Conservation (phyloP, 2,888 invertebrate genomes). For the Drosophila percnosoma region DNA sequence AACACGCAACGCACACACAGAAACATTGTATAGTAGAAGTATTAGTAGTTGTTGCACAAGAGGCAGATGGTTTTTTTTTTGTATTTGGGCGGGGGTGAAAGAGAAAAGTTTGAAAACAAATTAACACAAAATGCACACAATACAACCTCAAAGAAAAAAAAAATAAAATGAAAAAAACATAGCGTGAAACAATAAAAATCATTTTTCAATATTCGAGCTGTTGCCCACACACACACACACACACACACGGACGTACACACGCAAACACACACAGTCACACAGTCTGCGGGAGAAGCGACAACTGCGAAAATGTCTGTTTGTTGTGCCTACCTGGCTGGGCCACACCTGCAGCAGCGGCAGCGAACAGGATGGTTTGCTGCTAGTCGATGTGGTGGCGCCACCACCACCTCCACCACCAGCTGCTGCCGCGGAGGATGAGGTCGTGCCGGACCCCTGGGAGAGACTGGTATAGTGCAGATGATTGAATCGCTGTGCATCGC, state of each 20-base stretch:
- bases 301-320: slow-evolving; percentile 14
- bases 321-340: slow-evolving; percentile 87
- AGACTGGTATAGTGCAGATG: slow-evolving; percentile 82
- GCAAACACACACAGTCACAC: slow-evolving; percentile 4
- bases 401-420: slow-evolving; percentile 39
- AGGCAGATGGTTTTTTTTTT: slow-evolving; percentile 21
- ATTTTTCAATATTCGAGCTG: slow-evolving; percentile 28
- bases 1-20: slow-evolving; percentile 74
- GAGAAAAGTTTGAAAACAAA: slow-evolving; percentile 67
- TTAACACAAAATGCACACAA: slow-evolving; percentile 68
- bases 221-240: slow-evolving; percentile 17
- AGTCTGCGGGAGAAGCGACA: slow-evolving; percentile 9
- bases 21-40: slow-evolving; percentile 52
- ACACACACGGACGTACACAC: slow-evolving; percentile 13
- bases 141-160: slow-evolving; percentile 35
- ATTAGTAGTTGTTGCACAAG: slow-evolving; percentile 34
- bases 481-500: slow-evolving; percentile 83
- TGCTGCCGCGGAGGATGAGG: slow-evolving; percentile 64
- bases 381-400: slow-evolving; percentile 47
- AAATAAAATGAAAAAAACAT: slow-evolving; percentile 16
- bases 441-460: slow-evolving; percentile 74
- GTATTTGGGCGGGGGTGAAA: slow-evolving; percentile 44
- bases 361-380: slow-evolving; percentile 86
- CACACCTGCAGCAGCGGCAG: slow-evolving; percentile 88
- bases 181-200: slow-evolving; percentile 28